These are phyloP conservation scores for Pholis gunnellus DNA, from an alignment of 2,113 vertebrate genomes.

Conservation along the genomic window DNA sequence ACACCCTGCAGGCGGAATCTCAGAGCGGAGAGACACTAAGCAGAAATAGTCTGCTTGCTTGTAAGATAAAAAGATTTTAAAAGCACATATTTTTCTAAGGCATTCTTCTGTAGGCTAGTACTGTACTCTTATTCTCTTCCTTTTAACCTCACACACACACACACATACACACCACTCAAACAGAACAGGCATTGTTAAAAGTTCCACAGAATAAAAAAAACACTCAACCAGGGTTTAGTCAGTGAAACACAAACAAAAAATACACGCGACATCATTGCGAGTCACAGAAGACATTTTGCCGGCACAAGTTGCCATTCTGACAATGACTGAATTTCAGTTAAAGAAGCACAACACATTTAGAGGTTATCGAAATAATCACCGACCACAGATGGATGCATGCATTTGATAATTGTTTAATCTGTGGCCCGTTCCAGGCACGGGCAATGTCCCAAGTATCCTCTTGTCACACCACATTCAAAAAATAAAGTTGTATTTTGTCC, in stretches of 20 bases:
- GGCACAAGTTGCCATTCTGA: background rate
- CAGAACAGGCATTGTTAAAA: background rate
- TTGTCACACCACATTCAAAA: background rate
- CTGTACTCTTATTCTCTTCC: background rate
- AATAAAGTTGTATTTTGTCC: background rate
- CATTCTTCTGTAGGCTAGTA: conserved; percentile 6
- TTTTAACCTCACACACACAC: conserved; percentile 4
- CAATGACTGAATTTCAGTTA: conserved; percentile 16
- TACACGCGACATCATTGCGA: background rate
- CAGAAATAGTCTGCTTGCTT: conserved; percentile 23
- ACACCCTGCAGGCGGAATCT: conserved; percentile 36
- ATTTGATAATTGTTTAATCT: conserved; percentile 10
- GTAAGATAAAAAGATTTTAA: conserved; percentile 35
- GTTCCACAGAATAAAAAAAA: background rate
- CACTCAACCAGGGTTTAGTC: background rate
- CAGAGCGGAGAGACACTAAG: conserved; percentile 7
- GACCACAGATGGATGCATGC: background rate
- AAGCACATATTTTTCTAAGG: conserved; percentile 33
- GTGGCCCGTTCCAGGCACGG: too few species aligned
- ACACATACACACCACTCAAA: background rate
- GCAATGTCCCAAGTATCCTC: background rate
- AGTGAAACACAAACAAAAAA: background rate
- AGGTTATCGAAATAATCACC: background rate
- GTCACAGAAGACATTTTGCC: background rate
- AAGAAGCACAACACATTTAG: background rate